Conservation (phyloP, 2,888 invertebrate genomes). For the Lamellibrachia satsuma region DNA sequence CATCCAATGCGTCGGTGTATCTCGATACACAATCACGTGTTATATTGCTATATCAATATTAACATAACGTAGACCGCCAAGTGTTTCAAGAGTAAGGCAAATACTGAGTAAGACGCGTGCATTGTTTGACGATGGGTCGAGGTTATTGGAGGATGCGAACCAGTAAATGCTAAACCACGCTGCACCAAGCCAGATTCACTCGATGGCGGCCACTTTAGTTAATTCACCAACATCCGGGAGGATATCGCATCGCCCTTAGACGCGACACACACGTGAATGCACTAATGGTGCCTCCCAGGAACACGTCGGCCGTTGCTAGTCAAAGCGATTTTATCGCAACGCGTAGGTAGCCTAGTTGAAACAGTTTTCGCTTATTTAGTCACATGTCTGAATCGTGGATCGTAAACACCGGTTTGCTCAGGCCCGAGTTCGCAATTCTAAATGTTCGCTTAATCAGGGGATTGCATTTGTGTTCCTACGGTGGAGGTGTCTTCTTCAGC, state of each 20-base stretch:
- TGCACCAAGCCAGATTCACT: neutral
- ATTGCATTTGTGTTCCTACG: too few species aligned
- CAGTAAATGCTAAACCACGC: neutral
- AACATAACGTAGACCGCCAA: conserved; percentile 9
- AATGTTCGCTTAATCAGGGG: neutral
- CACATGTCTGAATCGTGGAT: neutral
- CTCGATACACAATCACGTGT: neutral
- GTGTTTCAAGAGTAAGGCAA: neutral
- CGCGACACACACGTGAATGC: neutral
- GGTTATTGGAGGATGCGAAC: neutral
- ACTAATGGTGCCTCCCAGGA: neutral
- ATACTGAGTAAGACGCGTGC: neutral
- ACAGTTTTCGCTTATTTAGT: neutral
- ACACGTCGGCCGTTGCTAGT: neutral
- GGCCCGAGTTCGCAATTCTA: neutral
- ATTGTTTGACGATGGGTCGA: neutral
- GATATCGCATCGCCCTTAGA: neutral
- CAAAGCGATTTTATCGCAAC: neutral
- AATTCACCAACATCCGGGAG: neutral
- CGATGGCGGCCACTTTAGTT: neutral
- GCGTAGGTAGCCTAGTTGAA: neutral
- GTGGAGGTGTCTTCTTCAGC: neutral
- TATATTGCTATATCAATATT: neutral
- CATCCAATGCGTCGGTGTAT: neutral
- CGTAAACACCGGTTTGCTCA: neutral